phyloP scores from a whole-genome alignment of 2,113 vertebrate species.

The Cryptomyrus ogoouensis region DNA sequence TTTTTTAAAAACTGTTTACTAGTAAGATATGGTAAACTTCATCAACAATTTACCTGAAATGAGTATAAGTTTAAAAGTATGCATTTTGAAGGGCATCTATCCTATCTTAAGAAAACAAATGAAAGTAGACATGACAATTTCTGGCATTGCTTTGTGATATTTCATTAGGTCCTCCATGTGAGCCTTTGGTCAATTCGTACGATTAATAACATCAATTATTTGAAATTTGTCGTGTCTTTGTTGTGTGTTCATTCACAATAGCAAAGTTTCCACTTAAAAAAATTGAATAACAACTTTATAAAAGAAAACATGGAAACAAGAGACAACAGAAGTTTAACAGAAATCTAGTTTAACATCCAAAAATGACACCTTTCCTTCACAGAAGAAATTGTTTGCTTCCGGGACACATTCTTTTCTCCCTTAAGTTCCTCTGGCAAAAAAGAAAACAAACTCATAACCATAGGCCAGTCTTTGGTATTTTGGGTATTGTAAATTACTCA shows the following conservation, averaged over 20 bases:
- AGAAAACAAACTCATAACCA: not conserved
- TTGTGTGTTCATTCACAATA: not conserved
- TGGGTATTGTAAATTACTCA: not conserved
- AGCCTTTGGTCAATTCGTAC: not conserved
- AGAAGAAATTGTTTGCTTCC: not conserved
- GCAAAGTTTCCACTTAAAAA: not conserved
- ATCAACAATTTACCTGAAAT: not conserved
- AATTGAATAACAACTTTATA: not conserved
- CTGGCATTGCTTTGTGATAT: not conserved
- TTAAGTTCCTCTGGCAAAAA: not conserved
- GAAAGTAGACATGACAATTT: not conserved
- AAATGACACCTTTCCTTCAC: not conserved
- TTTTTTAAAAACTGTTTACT: not conserved
- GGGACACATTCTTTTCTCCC: not conserved
- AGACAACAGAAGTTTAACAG: not conserved
- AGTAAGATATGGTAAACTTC: not conserved
- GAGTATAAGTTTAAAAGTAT: not conserved
- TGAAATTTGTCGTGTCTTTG: not conserved
- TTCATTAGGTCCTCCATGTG: not conserved
- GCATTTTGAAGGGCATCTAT: not conserved
- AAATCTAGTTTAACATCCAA: not conserved
- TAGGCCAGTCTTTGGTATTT: not conserved
- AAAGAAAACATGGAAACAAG: not conserved
- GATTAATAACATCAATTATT: not conserved
- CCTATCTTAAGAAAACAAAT: not conserved